Conservation (phyloP, 2,797 vertebrate species). For the Parauchenoglanis punctatus region DNA sequence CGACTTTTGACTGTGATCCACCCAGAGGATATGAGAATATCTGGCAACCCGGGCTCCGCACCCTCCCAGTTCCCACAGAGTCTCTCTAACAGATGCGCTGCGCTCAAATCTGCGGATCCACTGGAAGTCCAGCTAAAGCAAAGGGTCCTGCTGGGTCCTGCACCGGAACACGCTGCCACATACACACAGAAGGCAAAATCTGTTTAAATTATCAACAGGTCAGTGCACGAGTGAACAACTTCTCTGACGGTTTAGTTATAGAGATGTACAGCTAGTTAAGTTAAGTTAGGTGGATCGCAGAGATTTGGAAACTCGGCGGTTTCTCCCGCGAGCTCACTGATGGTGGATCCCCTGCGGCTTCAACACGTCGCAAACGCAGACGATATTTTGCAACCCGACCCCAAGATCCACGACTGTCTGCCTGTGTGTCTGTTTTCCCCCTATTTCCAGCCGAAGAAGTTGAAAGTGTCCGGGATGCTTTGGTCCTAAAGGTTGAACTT, state of each 20-base stretch:
- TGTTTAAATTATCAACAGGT: neutral
- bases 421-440: neutral
- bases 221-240: neutral
- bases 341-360: slow-evolving; percentile 27
- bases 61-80: slow-evolving; percentile 48
- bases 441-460: slow-evolving; percentile 6
- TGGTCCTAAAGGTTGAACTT: slow-evolving; percentile 57
- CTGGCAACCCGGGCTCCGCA: slow-evolving; percentile 1
- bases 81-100: slow-evolving; percentile 65
- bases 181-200: neutral
- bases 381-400: neutral
- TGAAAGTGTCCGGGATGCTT: slow-evolving; percentile 62
- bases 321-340: slow-evolving; percentile 1
- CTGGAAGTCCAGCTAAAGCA: slow-evolving; percentile 2
- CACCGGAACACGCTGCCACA: neutral
- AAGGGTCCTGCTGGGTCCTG: neutral
- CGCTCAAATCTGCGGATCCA: slow-evolving; percentile 48
- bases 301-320: neutral
- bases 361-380: neutral
- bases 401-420: neutral
- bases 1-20: neutral
- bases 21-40: rapidly evolving
- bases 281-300: neutral
- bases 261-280: slow-evolving; percentile 5
- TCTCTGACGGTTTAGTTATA: neutral